Evolutionary conservation across 1,140 invertebrate species (phyloP).

Genomic region (Drosophila simulans): DNA sequence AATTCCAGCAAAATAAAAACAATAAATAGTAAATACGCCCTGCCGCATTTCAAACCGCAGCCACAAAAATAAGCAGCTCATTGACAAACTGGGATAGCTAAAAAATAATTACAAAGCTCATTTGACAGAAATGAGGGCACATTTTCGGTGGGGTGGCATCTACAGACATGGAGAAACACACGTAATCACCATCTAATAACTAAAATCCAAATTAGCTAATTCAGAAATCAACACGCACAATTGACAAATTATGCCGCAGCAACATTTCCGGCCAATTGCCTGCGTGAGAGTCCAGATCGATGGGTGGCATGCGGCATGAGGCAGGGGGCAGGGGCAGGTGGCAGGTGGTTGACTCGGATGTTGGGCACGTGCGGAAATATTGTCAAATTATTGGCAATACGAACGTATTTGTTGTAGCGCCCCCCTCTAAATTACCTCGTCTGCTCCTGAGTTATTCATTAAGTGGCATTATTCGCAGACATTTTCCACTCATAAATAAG

Average conservation of each 20-base stretch:
- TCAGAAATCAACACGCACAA: conserved; percentile 82
- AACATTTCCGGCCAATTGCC: conserved; percentile 80
- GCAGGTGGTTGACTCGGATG: neutral
- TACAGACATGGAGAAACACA: conserved; percentile 17
- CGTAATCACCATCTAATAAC: conserved; percentile 80
- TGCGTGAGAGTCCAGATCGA: conserved; percentile 56
- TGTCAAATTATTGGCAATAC: conserved; percentile 69
- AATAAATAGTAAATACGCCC: conserved; percentile 44
- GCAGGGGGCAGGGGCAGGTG: neutral
- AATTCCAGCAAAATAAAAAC: conserved; percentile 15
- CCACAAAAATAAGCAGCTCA: conserved; percentile 62
- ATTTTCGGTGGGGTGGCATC: neutral
- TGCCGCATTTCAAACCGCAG: conserved; percentile 32
- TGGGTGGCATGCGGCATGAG: neutral
- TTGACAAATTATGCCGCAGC: conserved; percentile 81
- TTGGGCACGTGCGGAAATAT: conserved; percentile 63
- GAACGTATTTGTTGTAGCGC: conserved; percentile 15
- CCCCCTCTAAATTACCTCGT: conserved; percentile 28
- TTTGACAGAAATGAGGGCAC: conserved; percentile 35
- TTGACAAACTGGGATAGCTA: conserved; percentile 46
- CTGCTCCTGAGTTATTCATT: conserved; percentile 77
- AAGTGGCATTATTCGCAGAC: conserved; percentile 79
- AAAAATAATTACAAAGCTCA: conserved; percentile 77
- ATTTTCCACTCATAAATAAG: conserved; percentile 74
- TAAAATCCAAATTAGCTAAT: conserved; percentile 83